Conservation (phyloP, 2,888 invertebrate species). For the Ichneumoninae sp. region DNA sequence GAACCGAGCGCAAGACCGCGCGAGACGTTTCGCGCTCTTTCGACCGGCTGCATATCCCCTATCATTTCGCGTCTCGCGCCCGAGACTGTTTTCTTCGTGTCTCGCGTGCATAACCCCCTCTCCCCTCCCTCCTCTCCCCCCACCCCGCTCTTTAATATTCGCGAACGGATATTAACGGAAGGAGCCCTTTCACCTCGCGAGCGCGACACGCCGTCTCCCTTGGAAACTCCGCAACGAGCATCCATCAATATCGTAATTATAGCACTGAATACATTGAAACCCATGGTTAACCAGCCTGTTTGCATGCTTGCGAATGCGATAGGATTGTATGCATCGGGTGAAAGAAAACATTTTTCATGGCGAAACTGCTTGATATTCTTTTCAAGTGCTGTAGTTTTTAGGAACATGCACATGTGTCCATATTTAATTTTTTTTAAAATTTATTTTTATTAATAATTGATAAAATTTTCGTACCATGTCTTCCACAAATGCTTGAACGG, state of each 20-base stretch:
- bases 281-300: constrained; percentile 1
- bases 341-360: constrained; percentile 25
- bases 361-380: background rate
- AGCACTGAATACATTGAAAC: constrained; percentile 12
- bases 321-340: background rate
- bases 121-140: background rate
- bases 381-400: background rate
- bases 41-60: constrained; percentile 60
- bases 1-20: constrained; percentile 28
- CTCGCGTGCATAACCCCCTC: constrained; percentile 37
- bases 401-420: background rate
- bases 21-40: constrained; percentile 47
- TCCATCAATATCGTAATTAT: constrained; percentile 14
- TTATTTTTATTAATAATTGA: too few relatives aligned
- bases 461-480: too few relatives aligned
- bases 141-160: constrained; percentile 21
- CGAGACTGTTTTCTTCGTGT: constrained; percentile 41
- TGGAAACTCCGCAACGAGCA: constrained; percentile 9
- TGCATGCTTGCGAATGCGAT: constrained; percentile 5
- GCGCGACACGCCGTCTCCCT: constrained; percentile 27
- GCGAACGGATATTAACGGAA: constrained; percentile 27
- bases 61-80: constrained; percentile 57
- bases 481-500: too few relatives aligned
- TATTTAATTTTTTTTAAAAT: too few relatives aligned
- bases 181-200: constrained; percentile 44